Base-by-base conservation (phyloP, 1,140 invertebrate genomes). In the Fopius arisanus region DNA sequence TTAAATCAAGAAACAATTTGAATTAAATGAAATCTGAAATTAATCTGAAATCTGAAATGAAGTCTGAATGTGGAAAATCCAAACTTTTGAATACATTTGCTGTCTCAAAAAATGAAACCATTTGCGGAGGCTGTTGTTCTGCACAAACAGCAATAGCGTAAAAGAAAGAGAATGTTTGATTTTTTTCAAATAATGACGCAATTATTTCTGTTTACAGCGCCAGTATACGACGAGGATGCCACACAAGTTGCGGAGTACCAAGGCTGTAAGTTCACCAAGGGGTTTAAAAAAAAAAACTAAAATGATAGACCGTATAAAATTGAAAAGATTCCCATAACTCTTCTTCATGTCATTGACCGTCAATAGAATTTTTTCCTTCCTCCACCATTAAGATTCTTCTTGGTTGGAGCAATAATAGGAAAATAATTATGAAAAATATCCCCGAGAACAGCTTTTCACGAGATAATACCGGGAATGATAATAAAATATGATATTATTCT, bases 241-340 rank as follows among this genome's bases (percentile, higher is more conserved):
- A 87, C 85, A 78, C 81, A 87, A 77, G 73, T 87, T 33, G 83
- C 84, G 33, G 87, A 88, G 74, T 85, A 84, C 79, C 83, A 84
- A 78, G 81, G 80, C 84, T 78, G 85, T 88, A 80, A 26, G 80
- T 76, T 78, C 19, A 21, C 10, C 43, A 16, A 70, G 48, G 14
- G 3, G 9, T 69, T 40, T 48, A 59, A 59, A 23, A 59, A 48
- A 48, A 43, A 19, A 48, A 48, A 48, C 14, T 16, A 48, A 48
- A 48, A 48, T 48, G 43, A 48, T 48, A 48, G 43, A 28, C 19
- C 54, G 54, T 59, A 59, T 28, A 26, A 59, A 59, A 59, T 59
- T 4, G 54, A 59, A 28, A 59, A 59, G 23, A 59, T 28, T 7
- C 23, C 23, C 54, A 59, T 59, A 59, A 59, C 54, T 59, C 19